Evolutionary conservation across 2,113 vertebrate species (phyloP), one percentile per base, ranked within the genome.

Genomic region (Neodontobutis hainanensis): DNA sequence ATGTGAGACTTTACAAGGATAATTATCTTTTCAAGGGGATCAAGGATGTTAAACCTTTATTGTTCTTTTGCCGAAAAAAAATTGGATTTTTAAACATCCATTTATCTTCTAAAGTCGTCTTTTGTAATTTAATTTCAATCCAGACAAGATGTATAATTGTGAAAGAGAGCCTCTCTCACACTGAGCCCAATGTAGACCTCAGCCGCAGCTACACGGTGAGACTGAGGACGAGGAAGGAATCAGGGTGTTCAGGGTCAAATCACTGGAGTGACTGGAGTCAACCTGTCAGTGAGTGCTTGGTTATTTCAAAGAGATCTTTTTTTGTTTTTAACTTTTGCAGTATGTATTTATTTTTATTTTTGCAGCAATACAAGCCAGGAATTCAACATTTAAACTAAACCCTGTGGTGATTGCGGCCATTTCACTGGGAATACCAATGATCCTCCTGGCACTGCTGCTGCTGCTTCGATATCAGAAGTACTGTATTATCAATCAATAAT

Each of bases 201-300:
- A 42, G 8, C 0, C 5, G 0, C 9, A 65, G 57, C 43, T 79
- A 89, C 65, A 72, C 34, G 0, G 65, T 88, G 46, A 90, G 50
- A 69, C 53, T 91, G 1, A 85, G 87, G 71, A 34, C 61, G 0
- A 80, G 5, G n/a, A n/a, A n/a, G n/a, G n/a, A n/a, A n/a, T n/a
- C n/a, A n/a, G n/a, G n/a, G n/a, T n/a, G n/a, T n/a, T n/a, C 0
- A 0, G 50, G 47, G 11, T 12, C 8, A 0, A 0, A 0, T 5
- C 19, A 65, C 0, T 91, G 88, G 90, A 87, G 90, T 8, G 63
- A 71, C 11, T 91, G 90, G 90, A 90, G 87, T 61, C 38, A 11
- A 3, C 12, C 56, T 35, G 3, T 84, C 67, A 50, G 90, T 91
- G 36, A 85, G 89, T 84, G 42, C 5, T 15, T 36, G 35, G 5